phyloP scores from a whole-genome alignment of 2,888 invertebrate species.

The Eurois occulta region DNA sequence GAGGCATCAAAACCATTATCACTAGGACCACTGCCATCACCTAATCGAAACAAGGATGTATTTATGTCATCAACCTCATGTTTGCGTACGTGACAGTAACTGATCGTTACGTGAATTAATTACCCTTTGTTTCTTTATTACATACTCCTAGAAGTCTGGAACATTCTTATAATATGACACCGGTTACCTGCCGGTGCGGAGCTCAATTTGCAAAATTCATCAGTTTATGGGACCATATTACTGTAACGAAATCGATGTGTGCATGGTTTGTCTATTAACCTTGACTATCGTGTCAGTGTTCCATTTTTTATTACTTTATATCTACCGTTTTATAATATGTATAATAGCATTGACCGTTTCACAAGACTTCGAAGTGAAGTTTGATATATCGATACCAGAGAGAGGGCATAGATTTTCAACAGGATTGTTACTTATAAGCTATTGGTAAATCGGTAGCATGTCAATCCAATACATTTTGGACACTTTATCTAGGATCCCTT shows the following conservation, averaged over 20 bases:
- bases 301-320: background rate
- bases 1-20: background rate
- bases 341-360: background rate
- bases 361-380: background rate
- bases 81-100: constrained; percentile 35
- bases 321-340: background rate
- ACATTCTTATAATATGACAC: constrained; percentile 58
- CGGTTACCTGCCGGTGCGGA: background rate
- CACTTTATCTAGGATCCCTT: too few relatives aligned
- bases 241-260: background rate
- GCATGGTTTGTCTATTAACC: background rate
- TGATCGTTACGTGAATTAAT: constrained; percentile 41
- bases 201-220: constrained; percentile 23
- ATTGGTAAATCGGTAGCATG: too few relatives aligned
- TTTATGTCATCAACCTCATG: constrained; percentile 46
- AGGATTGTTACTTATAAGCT: too few relatives aligned
- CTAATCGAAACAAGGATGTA: constrained; percentile 13
- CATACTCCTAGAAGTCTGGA: constrained; percentile 9
- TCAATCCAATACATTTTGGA: too few relatives aligned
- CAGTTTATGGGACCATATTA: background rate
- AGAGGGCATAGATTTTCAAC: too few relatives aligned
- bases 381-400: background rate
- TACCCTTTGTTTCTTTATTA: constrained; percentile 55
- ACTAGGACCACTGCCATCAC: background rate
- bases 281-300: background rate